A percentile compares a stretch with the other conserved stretches of the same genome.
phyloP scores from a whole-genome alignment of 2,888 invertebrate species.

The Mechanitis messenoides region DNA sequence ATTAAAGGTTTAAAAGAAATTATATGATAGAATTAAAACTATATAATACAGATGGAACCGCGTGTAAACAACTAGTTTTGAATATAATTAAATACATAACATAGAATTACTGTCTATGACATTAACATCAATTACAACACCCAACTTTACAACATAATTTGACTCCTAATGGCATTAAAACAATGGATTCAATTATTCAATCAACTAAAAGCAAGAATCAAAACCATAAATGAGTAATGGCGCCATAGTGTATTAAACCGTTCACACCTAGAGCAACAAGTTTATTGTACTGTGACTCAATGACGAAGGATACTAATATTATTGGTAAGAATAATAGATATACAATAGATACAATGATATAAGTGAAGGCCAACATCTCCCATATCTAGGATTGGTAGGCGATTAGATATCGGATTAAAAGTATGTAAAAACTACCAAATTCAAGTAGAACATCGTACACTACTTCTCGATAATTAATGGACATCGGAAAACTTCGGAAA shows the following conservation, averaged over 20 bases:
- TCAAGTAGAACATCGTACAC: too few species aligned
- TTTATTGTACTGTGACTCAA: slow-evolving; percentile 19
- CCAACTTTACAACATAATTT: neutral
- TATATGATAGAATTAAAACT: too few species aligned
- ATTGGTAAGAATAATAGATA: too few species aligned
- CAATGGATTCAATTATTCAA: slow-evolving; percentile 17
- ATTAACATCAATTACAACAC: neutral
- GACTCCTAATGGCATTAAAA: slow-evolving; percentile 5
- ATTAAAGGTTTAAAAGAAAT: too few species aligned
- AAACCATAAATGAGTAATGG: slow-evolving; percentile 24
- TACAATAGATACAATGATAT: neutral
- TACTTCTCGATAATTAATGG: too few species aligned
- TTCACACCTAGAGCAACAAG: slow-evolving; percentile 25
- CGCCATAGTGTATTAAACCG: slow-evolving; percentile 24
- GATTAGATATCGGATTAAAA: too few species aligned
- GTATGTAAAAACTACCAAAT: too few species aligned
- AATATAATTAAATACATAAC: neutral
- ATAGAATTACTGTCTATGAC: too few species aligned
- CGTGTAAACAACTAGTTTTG: neutral
- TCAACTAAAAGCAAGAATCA: slow-evolving; percentile 25
- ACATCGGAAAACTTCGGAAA: too few species aligned
- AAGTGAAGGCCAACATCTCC: too few species aligned
- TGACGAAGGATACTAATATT: neutral
- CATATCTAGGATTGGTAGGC: neutral
- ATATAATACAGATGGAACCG: too few species aligned